phyloP scores from a whole-genome alignment of 2,113 vertebrate genomes.

The Misgurnus mizolepis region DNA sequence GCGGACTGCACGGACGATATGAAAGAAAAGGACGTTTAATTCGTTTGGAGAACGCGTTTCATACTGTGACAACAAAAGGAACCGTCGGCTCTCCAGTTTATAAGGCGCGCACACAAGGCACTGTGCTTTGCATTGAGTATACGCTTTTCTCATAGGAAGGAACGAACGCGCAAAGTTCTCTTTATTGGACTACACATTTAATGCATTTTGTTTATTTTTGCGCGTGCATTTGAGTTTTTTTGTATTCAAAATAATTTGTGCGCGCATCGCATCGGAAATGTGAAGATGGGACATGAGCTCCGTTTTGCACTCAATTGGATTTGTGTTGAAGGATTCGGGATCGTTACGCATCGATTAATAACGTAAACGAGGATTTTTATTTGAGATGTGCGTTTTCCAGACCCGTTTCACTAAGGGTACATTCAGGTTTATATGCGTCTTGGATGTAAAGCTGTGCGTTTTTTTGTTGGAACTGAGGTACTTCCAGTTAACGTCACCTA shows the following conservation, averaged over 20 bases:
- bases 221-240: neutral
- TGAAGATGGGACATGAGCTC: slow-evolving; percentile 40
- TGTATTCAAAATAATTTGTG: neutral
- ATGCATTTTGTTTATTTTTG: no score
- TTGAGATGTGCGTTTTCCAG: slow-evolving; percentile 39
- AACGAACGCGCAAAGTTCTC: slow-evolving; percentile 12
- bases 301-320: slow-evolving; percentile 23
- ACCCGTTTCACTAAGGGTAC: neutral
- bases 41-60: slow-evolving; percentile 2
- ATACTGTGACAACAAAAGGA: slow-evolving; percentile 20
- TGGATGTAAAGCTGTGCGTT: slow-evolving; percentile 38
- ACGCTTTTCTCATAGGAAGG: slow-evolving; percentile 15
- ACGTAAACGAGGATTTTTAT: slow-evolving; percentile 24
- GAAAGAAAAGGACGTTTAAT: neutral
- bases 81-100: slow-evolving; percentile 24
- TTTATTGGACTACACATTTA: neutral
- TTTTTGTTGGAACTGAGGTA: slow-evolving; percentile 41
- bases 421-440: neutral
- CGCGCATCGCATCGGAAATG: neutral
- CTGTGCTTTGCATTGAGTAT: neutral
- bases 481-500: slow-evolving; percentile 3
- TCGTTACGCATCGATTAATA: slow-evolving; percentile 15
- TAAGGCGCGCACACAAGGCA: slow-evolving; percentile 8
- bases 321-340: slow-evolving; percentile 11
- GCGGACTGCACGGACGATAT: neutral